These are phyloP conservation scores for Spodoptera exigua DNA, from an alignment of 2,888 invertebrate species.

Conservation along the genomic window DNA sequence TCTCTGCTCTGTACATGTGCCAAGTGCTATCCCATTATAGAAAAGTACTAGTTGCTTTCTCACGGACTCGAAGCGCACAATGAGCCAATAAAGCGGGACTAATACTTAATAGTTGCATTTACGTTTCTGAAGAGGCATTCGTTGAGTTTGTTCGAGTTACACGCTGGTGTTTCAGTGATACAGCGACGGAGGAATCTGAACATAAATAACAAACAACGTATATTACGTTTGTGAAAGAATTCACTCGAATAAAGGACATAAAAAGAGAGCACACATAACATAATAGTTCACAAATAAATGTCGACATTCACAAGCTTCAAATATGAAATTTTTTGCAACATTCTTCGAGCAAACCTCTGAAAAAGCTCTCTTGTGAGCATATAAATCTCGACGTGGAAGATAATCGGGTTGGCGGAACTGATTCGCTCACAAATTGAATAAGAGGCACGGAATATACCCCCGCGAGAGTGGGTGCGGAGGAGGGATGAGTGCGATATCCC, in stretches of 20 bases:
- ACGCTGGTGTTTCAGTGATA: neutral
- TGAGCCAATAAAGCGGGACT: constrained; percentile 74
- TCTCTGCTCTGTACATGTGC: constrained; percentile 75
- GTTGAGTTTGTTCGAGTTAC: constrained; percentile 24
- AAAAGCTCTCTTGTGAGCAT: constrained; percentile 79
- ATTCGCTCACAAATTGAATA: constrained; percentile 88
- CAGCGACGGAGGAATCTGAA: neutral
- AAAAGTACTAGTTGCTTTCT: constrained; percentile 79
- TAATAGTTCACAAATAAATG: constrained; percentile 54
- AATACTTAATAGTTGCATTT: constrained; percentile 63
- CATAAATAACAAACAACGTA: constrained; percentile 14
- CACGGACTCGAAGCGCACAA: constrained; percentile 69
- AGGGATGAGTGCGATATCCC: constrained; percentile 66
- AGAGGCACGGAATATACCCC: constrained; percentile 80
- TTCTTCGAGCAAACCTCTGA: constrained; percentile 69
- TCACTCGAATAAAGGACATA: constrained; percentile 20
- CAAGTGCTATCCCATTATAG: constrained; percentile 79
- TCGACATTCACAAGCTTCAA: constrained; percentile 59
- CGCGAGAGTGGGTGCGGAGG: constrained; percentile 64
- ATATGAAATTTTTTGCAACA: constrained; percentile 67
- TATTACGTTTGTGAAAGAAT: neutral
- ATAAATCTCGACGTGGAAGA: constrained; percentile 85
- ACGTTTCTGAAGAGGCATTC: constrained; percentile 40
- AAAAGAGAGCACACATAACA: constrained; percentile 23
- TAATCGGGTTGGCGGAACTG: constrained; percentile 87